Base-by-base conservation (phyloP, 1,140 invertebrate genomes). In the Sycophaga agraensis region DNA sequence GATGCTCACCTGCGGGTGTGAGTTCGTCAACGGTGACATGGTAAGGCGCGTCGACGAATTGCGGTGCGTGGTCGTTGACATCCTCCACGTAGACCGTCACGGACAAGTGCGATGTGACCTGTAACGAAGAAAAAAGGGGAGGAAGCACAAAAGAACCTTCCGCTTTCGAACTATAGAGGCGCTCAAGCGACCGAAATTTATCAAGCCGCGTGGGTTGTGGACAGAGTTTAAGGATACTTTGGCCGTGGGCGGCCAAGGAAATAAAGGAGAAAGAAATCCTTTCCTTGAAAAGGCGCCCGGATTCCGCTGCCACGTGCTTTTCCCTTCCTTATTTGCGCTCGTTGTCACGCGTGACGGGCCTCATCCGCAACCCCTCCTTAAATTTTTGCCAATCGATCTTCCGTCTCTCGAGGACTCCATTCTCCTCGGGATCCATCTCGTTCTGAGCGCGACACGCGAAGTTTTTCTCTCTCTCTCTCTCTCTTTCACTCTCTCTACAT, bases 71-170 rank as follows among this genome's bases (percentile, higher is more conserved):
- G 75, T 92, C 90, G 70, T 93, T 93, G 22, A 92, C 84, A 72
- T 93, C 91, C 76, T 93, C 90, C 2, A 94, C 88, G 72, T 92
- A 93, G 2, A 92, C 89, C 0, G 91, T 93, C 35, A 93, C 87
- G 12, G 90, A 91, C 7, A 93, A 77, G 70, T 89, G 91, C n/a
- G 88, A 88, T 59, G 86, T 88, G 70, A 89, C 88, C 87, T 88
- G 75, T 16, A 39, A 48, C 4, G 37, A 9, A 21, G 2, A 22
- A 26, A 17, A 21, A 48, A 48, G 17, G 42, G 51, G 16, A 49
- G 17, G 34, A 31, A 54, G 21, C 2, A 16, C 21, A 14, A 31
- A 31, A 31, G n/a, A n/a, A n/a, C n/a, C 5, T 2, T 42, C 19
- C 50, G 1, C 11, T 16, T 21, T 11, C 5, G 16, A 24, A 12